Percentiles rank a stretch among this genome's conserved stretches.
Conservation (phyloP, 2,797 vertebrate genomes). For the Morus bassanus region DNA sequence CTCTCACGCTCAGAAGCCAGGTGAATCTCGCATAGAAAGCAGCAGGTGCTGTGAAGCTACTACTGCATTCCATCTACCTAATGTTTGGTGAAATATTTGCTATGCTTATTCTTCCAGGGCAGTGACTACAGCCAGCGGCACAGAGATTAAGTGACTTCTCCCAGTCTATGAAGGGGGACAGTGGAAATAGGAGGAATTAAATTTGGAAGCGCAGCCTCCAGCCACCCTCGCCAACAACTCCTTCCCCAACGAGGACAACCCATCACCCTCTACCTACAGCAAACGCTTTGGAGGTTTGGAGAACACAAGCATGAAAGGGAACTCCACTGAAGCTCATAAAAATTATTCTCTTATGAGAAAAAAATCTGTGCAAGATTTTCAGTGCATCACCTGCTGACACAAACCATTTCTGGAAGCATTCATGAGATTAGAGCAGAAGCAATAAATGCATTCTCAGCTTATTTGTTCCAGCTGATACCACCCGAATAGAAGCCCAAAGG, state of each 20-base stretch:
- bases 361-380: slow-evolving; percentile 14
- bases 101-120: not conserved
- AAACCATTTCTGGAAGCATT: slow-evolving; percentile 74
- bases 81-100: not conserved
- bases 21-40: not conserved
- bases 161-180: not conserved
- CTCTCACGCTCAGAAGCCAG: fast-evolving
- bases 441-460: slow-evolving; percentile 81
- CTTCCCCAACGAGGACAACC: not conserved
- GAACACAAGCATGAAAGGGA: not conserved
- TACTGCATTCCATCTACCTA: not conserved
- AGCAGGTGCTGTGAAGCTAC: not conserved
- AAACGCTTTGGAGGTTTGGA: not conserved
- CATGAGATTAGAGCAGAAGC: slow-evolving; percentile 70
- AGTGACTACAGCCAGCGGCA: not conserved
- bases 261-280: not conserved
- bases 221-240: not conserved
- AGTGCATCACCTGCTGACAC: slow-evolving; percentile 72
- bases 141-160: not conserved
- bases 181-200: not conserved
- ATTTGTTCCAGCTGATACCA: slow-evolving; percentile 87
- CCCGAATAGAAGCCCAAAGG: slow-evolving; percentile 81
- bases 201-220: not conserved
- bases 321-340: not conserved
- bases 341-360: slow-evolving; percentile 17